A percentile compares a stretch with the other conserved stretches of the same genome.
Conservation (phyloP, 1,140 invertebrate genomes). For the Trachelipus rathkii region DNA sequence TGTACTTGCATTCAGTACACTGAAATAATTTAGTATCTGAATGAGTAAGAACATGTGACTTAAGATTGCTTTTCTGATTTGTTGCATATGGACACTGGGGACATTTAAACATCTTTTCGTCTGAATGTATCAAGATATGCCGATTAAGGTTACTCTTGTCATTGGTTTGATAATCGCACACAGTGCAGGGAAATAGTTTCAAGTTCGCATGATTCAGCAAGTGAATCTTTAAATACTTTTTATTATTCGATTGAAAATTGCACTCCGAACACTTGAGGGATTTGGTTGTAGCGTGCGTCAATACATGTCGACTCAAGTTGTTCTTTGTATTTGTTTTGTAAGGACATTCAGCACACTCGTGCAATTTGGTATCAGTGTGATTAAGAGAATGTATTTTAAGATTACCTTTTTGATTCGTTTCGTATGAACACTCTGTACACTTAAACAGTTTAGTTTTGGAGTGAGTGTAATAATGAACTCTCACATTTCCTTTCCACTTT, state of each 20-base stretch:
- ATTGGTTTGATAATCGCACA: constrained; percentile 13
- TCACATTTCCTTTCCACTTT: too few species aligned
- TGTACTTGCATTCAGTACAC: constrained; percentile 20
- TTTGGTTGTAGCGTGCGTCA: constrained; percentile 22
- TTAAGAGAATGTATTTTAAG: constrained; percentile 21
- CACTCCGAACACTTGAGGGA: constrained; percentile 25
- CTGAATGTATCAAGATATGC: too few species aligned
- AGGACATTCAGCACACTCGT: constrained; percentile 22
- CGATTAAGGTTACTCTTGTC: too few species aligned
- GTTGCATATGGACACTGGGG: constrained; percentile 16
- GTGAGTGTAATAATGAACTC: too few species aligned
- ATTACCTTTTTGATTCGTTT: constrained; percentile 19
- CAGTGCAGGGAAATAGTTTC: constrained; percentile 17
- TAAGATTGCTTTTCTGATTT: constrained; percentile 16
- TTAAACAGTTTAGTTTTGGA: constrained; percentile 7
- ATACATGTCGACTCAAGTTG: constrained; percentile 19
- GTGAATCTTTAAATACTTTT: constrained; percentile 22
- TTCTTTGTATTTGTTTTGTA: constrained; percentile 18
- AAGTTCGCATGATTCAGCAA: constrained; percentile 23
- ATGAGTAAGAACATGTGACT: constrained; percentile 23
- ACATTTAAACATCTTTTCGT: constrained; percentile 20
- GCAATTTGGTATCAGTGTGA: constrained; percentile 21
- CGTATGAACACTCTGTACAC: constrained; percentile 16
- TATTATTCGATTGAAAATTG: constrained; percentile 16
- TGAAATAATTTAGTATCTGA: constrained; percentile 21